These are phyloP conservation scores for Antechinus flavipes DNA, from an alignment of 2,113 vertebrate genomes.

Conservation along the genomic window DNA sequence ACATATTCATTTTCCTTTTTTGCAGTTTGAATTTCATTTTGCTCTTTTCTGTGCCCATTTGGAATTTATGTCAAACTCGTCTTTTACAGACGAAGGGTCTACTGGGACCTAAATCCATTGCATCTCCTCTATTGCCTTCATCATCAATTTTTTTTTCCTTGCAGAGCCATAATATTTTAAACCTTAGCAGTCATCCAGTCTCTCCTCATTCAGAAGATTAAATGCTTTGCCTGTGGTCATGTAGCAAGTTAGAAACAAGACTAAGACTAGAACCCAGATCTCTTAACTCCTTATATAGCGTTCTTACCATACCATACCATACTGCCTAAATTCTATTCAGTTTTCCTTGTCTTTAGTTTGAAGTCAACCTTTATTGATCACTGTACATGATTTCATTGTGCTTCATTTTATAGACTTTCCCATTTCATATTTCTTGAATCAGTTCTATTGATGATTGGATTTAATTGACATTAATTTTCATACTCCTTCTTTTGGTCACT, in stretches of 20 bases:
- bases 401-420: not conserved
- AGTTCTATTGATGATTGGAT: not conserved
- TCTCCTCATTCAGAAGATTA: not conserved
- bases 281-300: not conserved
- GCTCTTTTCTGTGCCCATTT: not conserved
- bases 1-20: slow-evolving; percentile 12
- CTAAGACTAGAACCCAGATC: not conserved
- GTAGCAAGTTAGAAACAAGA: not conserved
- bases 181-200: not conserved
- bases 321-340: not conserved
- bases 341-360: not conserved
- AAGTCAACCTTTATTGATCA: not conserved
- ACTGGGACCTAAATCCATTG: not conserved
- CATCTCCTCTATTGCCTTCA: not conserved
- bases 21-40: not conserved
- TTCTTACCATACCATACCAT: not conserved
- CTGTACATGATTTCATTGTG: not conserved
- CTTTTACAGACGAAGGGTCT: not conserved
- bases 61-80: not conserved
- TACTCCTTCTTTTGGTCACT: not conserved
- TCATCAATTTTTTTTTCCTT: not conserved
- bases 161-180: not conserved
- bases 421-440: not conserved
- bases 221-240: not conserved
- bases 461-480: not conserved